Evolutionary conservation across 1,140 invertebrate species (phyloP), one percentile per base, ranked within the genome.

Genomic region (Gonioctena quinquepunctata): DNA sequence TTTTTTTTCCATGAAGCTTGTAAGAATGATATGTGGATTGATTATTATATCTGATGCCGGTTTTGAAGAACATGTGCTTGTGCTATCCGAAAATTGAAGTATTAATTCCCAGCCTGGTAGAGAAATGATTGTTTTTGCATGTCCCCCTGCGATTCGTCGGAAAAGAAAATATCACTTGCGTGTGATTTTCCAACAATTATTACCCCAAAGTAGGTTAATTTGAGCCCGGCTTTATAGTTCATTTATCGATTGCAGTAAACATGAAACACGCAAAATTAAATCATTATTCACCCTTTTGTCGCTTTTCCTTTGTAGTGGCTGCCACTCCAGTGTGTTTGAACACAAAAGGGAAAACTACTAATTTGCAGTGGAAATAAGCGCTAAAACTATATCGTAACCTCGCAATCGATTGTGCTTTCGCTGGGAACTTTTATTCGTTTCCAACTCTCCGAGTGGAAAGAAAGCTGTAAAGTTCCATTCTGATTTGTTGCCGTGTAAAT

Each of bases 111-210:
- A n/a, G n/a, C n/a, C n/a, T n/a, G n/a, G n/a, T n/a, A n/a, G n/a
- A n/a, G n/a, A n/a, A n/a, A n/a, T n/a, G n/a, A n/a, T n/a, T n/a
- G n/a, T n/a, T n/a, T n/a, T n/a, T n/a, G n/a, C n/a, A n/a, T n/a
- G n/a, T n/a, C n/a, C 33, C 33, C 16, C 33, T 4, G 33, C 33
- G 33, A 42, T 42, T 42, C 33, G 16, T 42, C 33, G 16, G 33
- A 42, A n/a, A 42, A 13, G 16, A 42, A 42, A 42, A 62, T 22
- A 62, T 19, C 42, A 27, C 27, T 62, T 48, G 60, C 60, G 60
- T 62, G 60, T 62, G 60, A 62, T 62, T 62, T 62, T 62, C 26
- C 60, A 62, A 62, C 60, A 62, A 62, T 62, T 62, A 62, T 62
- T 62, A 42, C 60, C 60, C 60, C 18, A 62, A 62, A 62, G 60